A percentile compares a stretch with the other conserved stretches of the same genome.
phyloP scores from a whole-genome alignment of 1,140 invertebrate species.

The Parapsyche elsis region DNA sequence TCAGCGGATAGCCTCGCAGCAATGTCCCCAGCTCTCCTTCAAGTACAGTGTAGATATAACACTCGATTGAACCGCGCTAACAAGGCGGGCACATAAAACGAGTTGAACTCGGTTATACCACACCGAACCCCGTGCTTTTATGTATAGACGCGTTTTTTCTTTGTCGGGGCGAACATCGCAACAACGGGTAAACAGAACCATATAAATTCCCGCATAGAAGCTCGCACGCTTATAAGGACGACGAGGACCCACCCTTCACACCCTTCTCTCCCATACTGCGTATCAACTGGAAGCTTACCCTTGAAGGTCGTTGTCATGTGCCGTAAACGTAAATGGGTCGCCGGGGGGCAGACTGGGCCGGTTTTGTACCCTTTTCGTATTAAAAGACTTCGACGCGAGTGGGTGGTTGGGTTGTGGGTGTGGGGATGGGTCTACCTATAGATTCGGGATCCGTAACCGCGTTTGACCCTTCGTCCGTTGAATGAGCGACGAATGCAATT shows the following conservation, averaged over 20 bases:
- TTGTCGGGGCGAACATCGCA: not conserved
- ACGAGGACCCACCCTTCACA: not conserved
- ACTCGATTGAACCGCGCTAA: no score
- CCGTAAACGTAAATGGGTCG: constrained; percentile 23
- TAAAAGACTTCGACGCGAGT: not conserved
- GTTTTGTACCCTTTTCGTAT: not conserved
- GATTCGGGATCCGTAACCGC: not conserved
- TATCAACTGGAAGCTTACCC: not conserved
- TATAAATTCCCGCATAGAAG: not conserved
- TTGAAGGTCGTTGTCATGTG: not conserved
- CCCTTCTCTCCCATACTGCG: no score
- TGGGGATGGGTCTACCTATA: no score
- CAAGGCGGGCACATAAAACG: no score
- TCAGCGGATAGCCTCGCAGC: no score
- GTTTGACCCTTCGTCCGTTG: constrained; percentile 1
- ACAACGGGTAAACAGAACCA: not conserved
- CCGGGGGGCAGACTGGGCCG: not conserved
- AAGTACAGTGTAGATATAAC: no score
- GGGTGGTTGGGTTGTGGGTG: no score
- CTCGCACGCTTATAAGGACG: not conserved
- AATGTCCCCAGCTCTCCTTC: no score
- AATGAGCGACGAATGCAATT: constrained; percentile 12
- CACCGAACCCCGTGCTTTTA: no score
- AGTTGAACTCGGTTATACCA: no score
- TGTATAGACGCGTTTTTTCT: no score